Evolutionary conservation across 2,113 vertebrate species (phyloP).

Genomic region (Chaetodon auriga): DNA sequence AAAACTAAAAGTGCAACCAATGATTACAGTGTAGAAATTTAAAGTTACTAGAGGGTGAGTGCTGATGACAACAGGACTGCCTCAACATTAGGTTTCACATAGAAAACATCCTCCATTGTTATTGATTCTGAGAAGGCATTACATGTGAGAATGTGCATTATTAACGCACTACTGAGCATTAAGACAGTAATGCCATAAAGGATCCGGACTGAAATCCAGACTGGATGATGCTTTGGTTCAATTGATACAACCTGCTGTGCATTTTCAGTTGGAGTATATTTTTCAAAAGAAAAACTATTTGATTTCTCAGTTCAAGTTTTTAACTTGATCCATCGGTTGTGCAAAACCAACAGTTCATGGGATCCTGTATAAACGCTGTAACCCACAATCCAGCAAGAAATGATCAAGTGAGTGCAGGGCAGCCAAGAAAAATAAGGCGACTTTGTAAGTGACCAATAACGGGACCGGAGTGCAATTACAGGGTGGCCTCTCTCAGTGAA

Average conservation of each 20-base stretch:
- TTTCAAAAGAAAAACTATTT: constrained; percentile 3
- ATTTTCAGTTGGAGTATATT: background rate
- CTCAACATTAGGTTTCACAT: background rate
- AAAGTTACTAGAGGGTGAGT: background rate
- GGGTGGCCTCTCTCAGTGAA: constrained; percentile 44
- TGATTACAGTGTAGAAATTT: background rate
- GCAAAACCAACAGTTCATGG: constrained; percentile 56
- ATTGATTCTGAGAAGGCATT: background rate
- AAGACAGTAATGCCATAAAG: background rate
- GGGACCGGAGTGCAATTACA: constrained; percentile 47
- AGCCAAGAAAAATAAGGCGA: constrained; percentile 66
- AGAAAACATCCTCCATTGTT: background rate
- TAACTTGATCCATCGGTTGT: constrained; percentile 8
- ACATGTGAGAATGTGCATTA: constrained; percentile 21
- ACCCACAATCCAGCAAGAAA: constrained; percentile 48
- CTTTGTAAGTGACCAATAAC: constrained; percentile 50
- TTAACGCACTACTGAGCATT: constrained; percentile 55
- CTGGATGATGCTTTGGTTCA: background rate
- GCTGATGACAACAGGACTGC: background rate
- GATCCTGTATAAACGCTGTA: constrained; percentile 49
- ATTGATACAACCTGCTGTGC: background rate
- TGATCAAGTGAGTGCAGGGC: constrained; percentile 25
- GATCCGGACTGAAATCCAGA: background rate
- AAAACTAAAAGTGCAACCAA: background rate
- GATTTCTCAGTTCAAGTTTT: constrained; percentile 24